These are phyloP conservation scores for Acleris cristana DNA, from an alignment of 2,888 invertebrate genomes.

Conservation along the genomic window DNA sequence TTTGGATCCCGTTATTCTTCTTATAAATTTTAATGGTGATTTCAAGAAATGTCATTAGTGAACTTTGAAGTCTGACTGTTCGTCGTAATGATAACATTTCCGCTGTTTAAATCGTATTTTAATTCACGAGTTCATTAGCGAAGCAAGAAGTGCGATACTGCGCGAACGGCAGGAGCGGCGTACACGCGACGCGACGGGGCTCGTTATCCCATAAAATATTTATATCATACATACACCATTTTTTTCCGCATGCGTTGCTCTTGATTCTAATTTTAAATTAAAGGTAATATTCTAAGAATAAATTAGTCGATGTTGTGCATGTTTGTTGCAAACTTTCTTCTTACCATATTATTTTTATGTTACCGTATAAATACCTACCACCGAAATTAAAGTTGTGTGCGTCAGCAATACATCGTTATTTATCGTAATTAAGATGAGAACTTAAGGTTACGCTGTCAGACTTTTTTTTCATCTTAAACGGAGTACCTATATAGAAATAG, in stretches of 20 bases:
- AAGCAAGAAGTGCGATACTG: constrained; percentile 33
- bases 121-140: constrained; percentile 36
- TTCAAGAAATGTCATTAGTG: constrained; percentile 32
- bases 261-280: not conserved
- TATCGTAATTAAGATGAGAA: no score
- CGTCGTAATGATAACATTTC: constrained; percentile 36
- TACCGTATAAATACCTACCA: not conserved
- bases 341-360: not conserved
- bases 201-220: constrained; percentile 8
- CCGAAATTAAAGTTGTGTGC: no score
- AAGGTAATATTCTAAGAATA: not conserved
- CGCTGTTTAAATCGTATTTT: constrained; percentile 33
- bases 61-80: constrained; percentile 15
- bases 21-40: constrained; percentile 20
- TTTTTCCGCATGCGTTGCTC: no score
- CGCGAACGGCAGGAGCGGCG: constrained; percentile 14
- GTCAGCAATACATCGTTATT: no score
- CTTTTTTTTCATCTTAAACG: no score
- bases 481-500: not conserved
- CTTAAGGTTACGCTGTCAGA: no score
- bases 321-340: not conserved
- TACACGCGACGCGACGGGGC: not conserved
- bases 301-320: no score
- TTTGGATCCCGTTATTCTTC: constrained; percentile 39
- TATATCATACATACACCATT: not conserved